Base-by-base conservation (phyloP, 2,888 invertebrate species). In the Elmis aenea region DNA sequence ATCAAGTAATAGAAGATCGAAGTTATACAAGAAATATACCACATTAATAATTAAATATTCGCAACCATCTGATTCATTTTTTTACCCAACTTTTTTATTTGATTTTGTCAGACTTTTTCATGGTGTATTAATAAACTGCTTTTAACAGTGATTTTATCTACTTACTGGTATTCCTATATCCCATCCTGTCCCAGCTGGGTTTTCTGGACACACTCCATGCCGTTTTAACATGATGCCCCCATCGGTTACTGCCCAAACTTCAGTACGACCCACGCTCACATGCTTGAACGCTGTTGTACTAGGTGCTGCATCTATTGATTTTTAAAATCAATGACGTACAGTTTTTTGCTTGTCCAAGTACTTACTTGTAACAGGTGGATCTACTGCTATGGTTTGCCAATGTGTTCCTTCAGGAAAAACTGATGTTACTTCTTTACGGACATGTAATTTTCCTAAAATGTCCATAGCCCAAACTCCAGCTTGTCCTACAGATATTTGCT, bases 381-480 rank as follows among this genome's bases (percentile, higher is more conserved):
- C 73, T 33, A 74, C 69, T 2, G 71, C 70, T 32, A 83, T 62
- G 59, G 77, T 75, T 66, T 84, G 84, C 93, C 93, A 93, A 56
- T 84, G 79, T 13, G 85, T 85, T 14, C 93, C 93, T 61, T 85
- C 87, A 1, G 84, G 89, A 52, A 83, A 85, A 16, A 80, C 75
- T 16, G 73, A 68, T 2, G 83, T 81, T 29, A 92, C 78, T 58
- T 86, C 86, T 38, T 82, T 82, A 33, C 93, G 77, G 5, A 89
- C 81, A 51, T 83, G 85, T 34, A 93, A 64, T 36, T 76, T 73
- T 15, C 85, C 85, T 46, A 75, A 76, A 12, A 76, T 74, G 51
- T 91, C 86, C 14, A 92, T 64, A 0, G 83, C 87, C 90, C 92
- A 92, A 4, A 92, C 83, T 1, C 83, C 77, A 13, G 74, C 70